A percentile compares a stretch with the other conserved stretches of the same genome.
These are phyloP conservation scores for Rhamphomyia laevipes DNA, from an alignment of 2,888 invertebrate genomes.

Conservation along the genomic window DNA sequence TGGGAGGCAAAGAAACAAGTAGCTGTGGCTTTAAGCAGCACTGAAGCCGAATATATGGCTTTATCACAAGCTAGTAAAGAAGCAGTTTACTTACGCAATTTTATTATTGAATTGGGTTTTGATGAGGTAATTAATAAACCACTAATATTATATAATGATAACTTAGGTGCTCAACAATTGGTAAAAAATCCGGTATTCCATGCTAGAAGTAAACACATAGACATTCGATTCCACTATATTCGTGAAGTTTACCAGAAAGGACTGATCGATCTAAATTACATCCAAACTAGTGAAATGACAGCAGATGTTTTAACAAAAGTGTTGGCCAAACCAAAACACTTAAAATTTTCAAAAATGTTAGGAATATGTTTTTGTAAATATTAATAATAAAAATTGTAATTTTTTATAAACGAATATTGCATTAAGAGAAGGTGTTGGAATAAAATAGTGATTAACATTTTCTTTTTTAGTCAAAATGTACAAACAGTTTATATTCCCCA, in stretches of 20 bases:
- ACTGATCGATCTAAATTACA: not conserved
- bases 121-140: not conserved
- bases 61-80: constrained; percentile 9
- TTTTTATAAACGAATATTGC: no score
- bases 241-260: not conserved
- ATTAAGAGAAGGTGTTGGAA: no score
- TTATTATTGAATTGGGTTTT: not conserved
- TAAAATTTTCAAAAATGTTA: not conserved
- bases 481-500: no score
- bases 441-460: no score
- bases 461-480: no score
- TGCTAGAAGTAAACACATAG: constrained; percentile 3
- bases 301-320: not conserved
- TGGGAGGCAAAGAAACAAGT: constrained; percentile 4
- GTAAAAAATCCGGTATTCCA: constrained; percentile 2
- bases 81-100: constrained; percentile 5
- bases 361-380: no score
- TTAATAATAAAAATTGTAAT: no score
- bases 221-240: not conserved
- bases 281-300: not conserved
- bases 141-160: not conserved
- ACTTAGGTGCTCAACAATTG: not conserved
- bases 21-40: constrained; percentile 6
- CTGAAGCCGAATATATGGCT: constrained; percentile 8
- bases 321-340: not conserved